Evolutionary conservation across 2,888 invertebrate species (phyloP).

Genomic region (Opisthograptis luteolata): DNA sequence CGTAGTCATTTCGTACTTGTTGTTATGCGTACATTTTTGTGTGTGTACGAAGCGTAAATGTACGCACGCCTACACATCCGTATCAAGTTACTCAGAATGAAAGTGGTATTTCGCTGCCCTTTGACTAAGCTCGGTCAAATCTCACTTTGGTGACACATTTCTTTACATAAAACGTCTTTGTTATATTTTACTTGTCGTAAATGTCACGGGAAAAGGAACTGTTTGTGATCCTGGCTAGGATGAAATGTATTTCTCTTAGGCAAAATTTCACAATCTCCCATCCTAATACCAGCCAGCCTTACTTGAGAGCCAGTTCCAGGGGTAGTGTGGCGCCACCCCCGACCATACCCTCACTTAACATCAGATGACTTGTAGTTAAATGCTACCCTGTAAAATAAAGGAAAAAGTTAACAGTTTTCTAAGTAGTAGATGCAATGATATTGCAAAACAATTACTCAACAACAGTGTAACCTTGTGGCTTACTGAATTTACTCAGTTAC

Average conservation of each 20-base stretch:
- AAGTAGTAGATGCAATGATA: neutral
- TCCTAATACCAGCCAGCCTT: no score
- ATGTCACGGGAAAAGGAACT: no score
- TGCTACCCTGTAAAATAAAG: no score
- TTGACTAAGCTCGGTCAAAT: constrained; percentile 13
- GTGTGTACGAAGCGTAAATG: constrained; percentile 24
- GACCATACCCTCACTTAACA: no score
- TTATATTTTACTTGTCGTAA: no score
- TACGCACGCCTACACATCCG: constrained; percentile 23
- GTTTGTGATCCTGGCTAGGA: no score
- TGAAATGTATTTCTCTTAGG: no score
- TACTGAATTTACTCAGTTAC: constrained; percentile 6
- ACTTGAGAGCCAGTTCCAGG: no score
- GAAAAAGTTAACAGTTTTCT: neutral
- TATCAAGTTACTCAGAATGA: constrained; percentile 24
- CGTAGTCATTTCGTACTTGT: constrained; percentile 2
- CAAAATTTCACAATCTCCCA: no score
- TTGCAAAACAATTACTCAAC: neutral
- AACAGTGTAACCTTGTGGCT: constrained; percentile 16
- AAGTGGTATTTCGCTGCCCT: constrained; percentile 23
- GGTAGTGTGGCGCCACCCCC: no score
- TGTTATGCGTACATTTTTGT: constrained; percentile 15
- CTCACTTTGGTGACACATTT: constrained; percentile 8
- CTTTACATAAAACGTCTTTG: neutral
- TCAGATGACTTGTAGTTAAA: no score